These are phyloP conservation scores for Ophioninae sp. DNA, from an alignment of 2,888 invertebrate species.

Conservation along the genomic window DNA sequence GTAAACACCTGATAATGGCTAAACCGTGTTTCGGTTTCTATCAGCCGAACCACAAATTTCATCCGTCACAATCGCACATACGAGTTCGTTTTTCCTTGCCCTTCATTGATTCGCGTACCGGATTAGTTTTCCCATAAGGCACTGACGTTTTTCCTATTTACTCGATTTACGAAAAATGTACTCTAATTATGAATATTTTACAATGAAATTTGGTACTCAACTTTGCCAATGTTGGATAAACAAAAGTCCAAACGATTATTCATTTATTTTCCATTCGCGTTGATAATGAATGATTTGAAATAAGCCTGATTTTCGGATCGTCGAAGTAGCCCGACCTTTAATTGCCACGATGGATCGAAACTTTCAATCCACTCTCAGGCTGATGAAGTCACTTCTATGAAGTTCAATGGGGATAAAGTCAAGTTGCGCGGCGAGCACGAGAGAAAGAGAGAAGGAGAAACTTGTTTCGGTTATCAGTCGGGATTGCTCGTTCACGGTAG, in stretches of 20 bases:
- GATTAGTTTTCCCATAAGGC: not conserved
- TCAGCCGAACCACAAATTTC: constrained; percentile 62
- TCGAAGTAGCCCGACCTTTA: too few species aligned
- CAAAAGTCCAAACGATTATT: too few species aligned
- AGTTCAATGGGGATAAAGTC: not conserved
- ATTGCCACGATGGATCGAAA: constrained; percentile 9
- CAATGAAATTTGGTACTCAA: not conserved
- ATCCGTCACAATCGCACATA: constrained; percentile 28
- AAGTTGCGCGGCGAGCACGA: not conserved
- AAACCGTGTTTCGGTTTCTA: constrained; percentile 73
- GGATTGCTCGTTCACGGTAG: constrained; percentile 26
- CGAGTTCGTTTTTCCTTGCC: constrained; percentile 2
- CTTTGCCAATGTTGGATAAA: too few species aligned
- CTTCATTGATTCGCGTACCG: constrained; percentile 13
- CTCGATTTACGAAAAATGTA: not conserved
- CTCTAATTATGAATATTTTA: too few species aligned
- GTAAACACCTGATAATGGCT: constrained; percentile 77
- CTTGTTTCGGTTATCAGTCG: constrained; percentile 33
- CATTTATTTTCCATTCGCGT: too few species aligned
- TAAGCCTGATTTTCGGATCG: too few species aligned
- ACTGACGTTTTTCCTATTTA: constrained; percentile 22
- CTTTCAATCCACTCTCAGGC: not conserved
- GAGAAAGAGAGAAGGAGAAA: constrained; percentile 9
- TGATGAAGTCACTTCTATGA: not conserved
- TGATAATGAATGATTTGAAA: too few species aligned